Evolutionary conservation across 2,888 invertebrate species (phyloP).

Genomic region (Notodonta dromedarius): DNA sequence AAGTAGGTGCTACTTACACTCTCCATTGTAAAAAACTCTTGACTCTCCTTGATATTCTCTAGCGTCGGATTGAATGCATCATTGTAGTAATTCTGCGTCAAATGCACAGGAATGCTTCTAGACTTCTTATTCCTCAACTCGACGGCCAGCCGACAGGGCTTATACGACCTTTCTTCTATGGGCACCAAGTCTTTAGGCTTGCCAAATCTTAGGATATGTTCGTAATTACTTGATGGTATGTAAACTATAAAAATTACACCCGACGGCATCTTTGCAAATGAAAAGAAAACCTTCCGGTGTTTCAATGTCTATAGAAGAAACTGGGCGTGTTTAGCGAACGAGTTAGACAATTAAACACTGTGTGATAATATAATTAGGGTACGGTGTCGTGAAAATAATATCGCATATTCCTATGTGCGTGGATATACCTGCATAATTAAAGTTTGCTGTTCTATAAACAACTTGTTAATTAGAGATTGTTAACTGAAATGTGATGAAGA

Average conservation of each 20-base stretch:
- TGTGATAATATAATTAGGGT: constrained; percentile 42
- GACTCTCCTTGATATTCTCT: constrained; percentile 72
- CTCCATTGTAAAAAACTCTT: constrained; percentile 87
- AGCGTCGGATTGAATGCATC: constrained; percentile 61
- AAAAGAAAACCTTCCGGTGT: constrained; percentile 16
- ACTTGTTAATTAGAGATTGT: constrained; percentile 1
- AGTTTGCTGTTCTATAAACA: background rate
- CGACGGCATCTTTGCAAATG: constrained; percentile 69
- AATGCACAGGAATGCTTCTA: constrained; percentile 69
- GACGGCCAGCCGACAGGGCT: constrained; percentile 62
- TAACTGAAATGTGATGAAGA: background rate
- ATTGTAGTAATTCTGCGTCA: constrained; percentile 70
- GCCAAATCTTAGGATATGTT: constrained; percentile 84
- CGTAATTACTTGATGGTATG: constrained; percentile 88
- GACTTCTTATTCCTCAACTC: constrained; percentile 70
- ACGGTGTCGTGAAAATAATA: constrained; percentile 22
- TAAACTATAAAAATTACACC: constrained; percentile 88
- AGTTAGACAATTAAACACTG: constrained; percentile 49
- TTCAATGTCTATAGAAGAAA: constrained; percentile 22
- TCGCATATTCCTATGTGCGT: constrained; percentile 10
- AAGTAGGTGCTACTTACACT: constrained; percentile 74
- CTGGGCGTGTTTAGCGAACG: constrained; percentile 33
- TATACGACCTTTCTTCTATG: constrained; percentile 49
- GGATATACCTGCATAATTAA: background rate
- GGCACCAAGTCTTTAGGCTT: constrained; percentile 64